phyloP scores from a whole-genome alignment of 92 coral and sea anemone genomes.

The Scolanthus callimorphus region DNA sequence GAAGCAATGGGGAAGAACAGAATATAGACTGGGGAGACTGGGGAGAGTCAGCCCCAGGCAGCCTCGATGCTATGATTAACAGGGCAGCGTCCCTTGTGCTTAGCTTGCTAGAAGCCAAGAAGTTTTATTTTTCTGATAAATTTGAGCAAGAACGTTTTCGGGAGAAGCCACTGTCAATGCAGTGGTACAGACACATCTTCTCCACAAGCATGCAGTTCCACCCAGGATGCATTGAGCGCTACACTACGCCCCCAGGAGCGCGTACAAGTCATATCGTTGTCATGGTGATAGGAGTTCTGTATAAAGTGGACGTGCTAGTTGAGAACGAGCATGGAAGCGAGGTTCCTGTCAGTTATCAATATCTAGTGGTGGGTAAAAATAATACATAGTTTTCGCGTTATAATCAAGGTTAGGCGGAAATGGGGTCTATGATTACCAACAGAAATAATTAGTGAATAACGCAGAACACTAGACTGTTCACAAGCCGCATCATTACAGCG shows the following conservation, averaged over 20 bases:
- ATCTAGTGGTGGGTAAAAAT: constrained; percentile 52
- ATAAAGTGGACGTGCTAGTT: constrained; percentile 49
- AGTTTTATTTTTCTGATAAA: constrained; percentile 26
- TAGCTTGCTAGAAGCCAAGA: constrained; percentile 60
- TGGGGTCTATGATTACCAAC: too few relatives aligned
- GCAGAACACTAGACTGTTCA: too few relatives aligned
- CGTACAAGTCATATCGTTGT: constrained; percentile 58
- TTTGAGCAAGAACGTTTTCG: constrained; percentile 42
- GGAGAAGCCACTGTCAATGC: constrained; percentile 61
- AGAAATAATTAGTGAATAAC: too few relatives aligned
- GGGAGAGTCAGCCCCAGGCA: neutral
- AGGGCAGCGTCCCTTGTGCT: constrained; percentile 52
- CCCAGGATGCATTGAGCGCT: constrained; percentile 71
- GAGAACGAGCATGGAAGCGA: constrained; percentile 28
- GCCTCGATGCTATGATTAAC: constrained; percentile 17
- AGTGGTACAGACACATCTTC: constrained; percentile 76
- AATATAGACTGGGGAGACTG: neutral
- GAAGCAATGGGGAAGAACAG: constrained; percentile 15
- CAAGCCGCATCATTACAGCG: too few relatives aligned
- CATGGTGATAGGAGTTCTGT: constrained; percentile 66
- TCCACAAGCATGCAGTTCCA: constrained; percentile 65
- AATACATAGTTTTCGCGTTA: too few relatives aligned
- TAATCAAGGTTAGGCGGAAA: too few relatives aligned
- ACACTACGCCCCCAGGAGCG: constrained; percentile 46
- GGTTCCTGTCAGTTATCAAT: constrained; percentile 10